A percentile compares a stretch with the other conserved stretches of the same genome.
Conservation (phyloP, 2,888 invertebrate species). For the Cerceris ruficornis region DNA sequence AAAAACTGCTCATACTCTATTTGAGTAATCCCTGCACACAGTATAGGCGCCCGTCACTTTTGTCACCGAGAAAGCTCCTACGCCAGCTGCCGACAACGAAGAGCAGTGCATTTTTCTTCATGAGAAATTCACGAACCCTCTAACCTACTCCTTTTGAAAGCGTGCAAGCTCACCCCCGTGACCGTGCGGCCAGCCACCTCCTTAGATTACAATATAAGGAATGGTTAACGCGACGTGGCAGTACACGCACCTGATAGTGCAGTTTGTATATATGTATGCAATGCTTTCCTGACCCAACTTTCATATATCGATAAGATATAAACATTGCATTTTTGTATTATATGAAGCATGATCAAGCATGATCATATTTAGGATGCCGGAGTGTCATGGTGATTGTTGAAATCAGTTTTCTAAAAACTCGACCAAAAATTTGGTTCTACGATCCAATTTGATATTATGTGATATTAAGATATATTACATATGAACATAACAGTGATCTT, state of each 20-base stretch:
- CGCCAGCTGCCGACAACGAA: constrained; percentile 36
- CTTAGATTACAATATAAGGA: constrained; percentile 78
- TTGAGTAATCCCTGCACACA: not conserved
- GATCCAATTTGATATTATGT: not conserved
- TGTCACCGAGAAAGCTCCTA: constrained; percentile 26
- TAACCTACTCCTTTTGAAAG: constrained; percentile 72
- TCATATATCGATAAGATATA: constrained; percentile 36
- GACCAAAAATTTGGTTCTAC: not conserved
- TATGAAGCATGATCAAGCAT: not conserved
- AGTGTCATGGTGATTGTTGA: not conserved
- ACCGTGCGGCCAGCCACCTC: constrained; percentile 73
- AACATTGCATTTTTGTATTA: not conserved
- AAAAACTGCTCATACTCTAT: not conserved
- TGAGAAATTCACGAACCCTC: constrained; percentile 74
- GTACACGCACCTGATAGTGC: constrained; percentile 71
- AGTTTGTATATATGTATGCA: constrained; percentile 34
- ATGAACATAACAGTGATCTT: not conserved
- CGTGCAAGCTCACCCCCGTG: constrained; percentile 70
- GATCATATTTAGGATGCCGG: not conserved
- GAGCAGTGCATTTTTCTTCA: constrained; percentile 66
- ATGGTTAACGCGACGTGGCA: constrained; percentile 73
- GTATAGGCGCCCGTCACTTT: constrained; percentile 23
- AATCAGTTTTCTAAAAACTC: not conserved
- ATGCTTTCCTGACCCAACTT: constrained; percentile 63
- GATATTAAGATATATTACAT: not conserved